Percentiles rank a stretch among this genome's conserved stretches.
phyloP scores from a whole-genome alignment of 2,888 invertebrate genomes.

The Pocota personata region DNA sequence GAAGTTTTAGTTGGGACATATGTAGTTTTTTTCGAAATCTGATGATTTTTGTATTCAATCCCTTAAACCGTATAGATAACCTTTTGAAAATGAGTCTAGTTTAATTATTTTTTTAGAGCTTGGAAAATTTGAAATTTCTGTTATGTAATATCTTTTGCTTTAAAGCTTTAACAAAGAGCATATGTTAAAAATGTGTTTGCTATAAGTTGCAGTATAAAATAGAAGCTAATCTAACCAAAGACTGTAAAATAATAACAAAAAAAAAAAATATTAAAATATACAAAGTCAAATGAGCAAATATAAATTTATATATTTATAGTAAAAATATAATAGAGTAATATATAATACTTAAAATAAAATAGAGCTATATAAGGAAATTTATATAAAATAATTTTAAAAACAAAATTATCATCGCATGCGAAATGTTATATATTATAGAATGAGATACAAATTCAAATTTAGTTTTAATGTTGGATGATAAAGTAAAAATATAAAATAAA shows the following conservation, averaged over 20 bases:
- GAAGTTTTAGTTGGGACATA: too few relatives aligned
- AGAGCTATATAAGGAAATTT: conserved; percentile 37
- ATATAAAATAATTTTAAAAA: not conserved
- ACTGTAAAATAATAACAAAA: conserved; percentile 57
- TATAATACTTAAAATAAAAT: conserved; percentile 26
- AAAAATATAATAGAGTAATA: conserved; percentile 48
- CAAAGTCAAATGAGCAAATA: conserved; percentile 32
- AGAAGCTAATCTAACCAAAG: conserved; percentile 60
- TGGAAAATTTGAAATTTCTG: not conserved
- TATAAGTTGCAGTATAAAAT: conserved; percentile 2
- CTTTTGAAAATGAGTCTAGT: not conserved
- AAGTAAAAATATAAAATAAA: conserved; percentile 1
- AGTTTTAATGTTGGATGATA: conserved; percentile 29
- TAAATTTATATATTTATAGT: conserved; percentile 71
- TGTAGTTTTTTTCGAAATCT: not conserved
- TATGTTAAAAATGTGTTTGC: not conserved
- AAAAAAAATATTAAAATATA: conserved; percentile 32
- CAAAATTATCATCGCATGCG: conserved; percentile 33
- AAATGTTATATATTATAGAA: conserved; percentile 58
- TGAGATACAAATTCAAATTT: conserved; percentile 26
- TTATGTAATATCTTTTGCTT: conserved; percentile 7
- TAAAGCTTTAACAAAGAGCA: not conserved
- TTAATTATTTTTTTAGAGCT: not conserved
- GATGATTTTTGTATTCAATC: not conserved
- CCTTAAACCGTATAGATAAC: not conserved